These are phyloP conservation scores for Zaprionus gabonicus DNA, from an alignment of 1,140 invertebrate species.

Conservation along the genomic window DNA sequence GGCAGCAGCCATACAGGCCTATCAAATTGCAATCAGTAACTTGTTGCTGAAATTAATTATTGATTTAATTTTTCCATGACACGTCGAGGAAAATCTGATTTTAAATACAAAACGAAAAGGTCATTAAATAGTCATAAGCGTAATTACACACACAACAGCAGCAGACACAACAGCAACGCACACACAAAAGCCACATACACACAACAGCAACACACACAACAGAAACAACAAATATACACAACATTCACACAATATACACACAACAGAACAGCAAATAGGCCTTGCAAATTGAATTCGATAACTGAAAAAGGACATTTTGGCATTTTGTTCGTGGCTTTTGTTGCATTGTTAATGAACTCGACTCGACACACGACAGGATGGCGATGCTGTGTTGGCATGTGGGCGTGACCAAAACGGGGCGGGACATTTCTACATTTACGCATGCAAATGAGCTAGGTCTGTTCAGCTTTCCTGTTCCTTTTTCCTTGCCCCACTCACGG, in stretches of 20 bases:
- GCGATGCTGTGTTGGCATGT: neutral
- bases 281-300: slow-evolving; percentile 19
- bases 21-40: slow-evolving; percentile 62
- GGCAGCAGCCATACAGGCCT: slow-evolving; percentile 4
- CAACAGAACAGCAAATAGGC: neutral
- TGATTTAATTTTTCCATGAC: slow-evolving; percentile 51
- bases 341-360: slow-evolving; percentile 45
- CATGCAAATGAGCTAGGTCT: slow-evolving; percentile 28
- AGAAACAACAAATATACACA: slow-evolving; percentile 2
- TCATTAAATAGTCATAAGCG: slow-evolving; percentile 70
- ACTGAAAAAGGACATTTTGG: slow-evolving; percentile 8
- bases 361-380: slow-evolving; percentile 2
- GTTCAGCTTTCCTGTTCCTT: neutral
- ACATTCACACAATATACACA: neutral
- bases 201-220: neutral
- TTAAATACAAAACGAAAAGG: slow-evolving; percentile 31
- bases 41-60: slow-evolving; percentile 75
- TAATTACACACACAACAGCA: slow-evolving; percentile 50
- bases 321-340: slow-evolving; percentile 26
- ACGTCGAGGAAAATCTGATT: slow-evolving; percentile 40
- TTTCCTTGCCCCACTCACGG: neutral
- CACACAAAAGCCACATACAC: neutral
- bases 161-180: neutral
- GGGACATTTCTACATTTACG: neutral
- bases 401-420: slow-evolving; percentile 19